Base-by-base conservation (phyloP, 2,797 vertebrate species). In the Benthosema pterotum region DNA sequence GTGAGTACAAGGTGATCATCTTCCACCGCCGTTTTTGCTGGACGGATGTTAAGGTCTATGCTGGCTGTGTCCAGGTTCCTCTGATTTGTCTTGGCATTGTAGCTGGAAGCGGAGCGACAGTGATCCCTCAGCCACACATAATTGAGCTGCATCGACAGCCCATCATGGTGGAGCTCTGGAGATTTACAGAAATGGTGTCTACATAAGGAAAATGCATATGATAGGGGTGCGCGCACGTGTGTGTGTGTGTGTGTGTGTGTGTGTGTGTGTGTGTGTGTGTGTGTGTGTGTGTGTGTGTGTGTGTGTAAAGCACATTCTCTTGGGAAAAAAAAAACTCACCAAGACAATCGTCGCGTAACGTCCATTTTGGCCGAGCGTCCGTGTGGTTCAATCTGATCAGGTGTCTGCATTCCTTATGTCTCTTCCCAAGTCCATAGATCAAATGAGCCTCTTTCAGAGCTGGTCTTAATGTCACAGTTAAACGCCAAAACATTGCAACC, bases 71-170 rank as follows among this genome's bases (percentile, higher is more conserved):
- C 97, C 78, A 97, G 42, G 84, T 88, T 95, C 25, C 96, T 94
- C 84, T 98, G 96, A 75, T 94, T 91, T 0, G 96, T 99, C 65
- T 92, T 88, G 51, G 84, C 2, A 50, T 97, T 96, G 88, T 91
- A 98, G 49, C 95, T 96, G 7, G 94, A 92, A 0, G 90, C 87
- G 0, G 96, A 96, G 64, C 93, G 94, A 77, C 97, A 99, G 87
- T 97, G 95, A 64, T 99, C 96, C 46, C 96, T 85, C 75, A 98
- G 93, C 97, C 97, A 99, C 48, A 97, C 90, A 0, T 96, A 98
- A 62, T 95, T 93, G 2, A 98, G 91, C 19, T 75, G 90, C 94
- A 97, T 94, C 63, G 80, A 61, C 0, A 79, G 88, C 32, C 86
- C 87, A 0, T 77, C 87, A 0, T 92, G 91, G 9, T 73, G 74